Evolutionary conservation across 2,797 vertebrate species (phyloP), one percentile per base, ranked within the genome.

Genomic region (Rhinella marina): DNA sequence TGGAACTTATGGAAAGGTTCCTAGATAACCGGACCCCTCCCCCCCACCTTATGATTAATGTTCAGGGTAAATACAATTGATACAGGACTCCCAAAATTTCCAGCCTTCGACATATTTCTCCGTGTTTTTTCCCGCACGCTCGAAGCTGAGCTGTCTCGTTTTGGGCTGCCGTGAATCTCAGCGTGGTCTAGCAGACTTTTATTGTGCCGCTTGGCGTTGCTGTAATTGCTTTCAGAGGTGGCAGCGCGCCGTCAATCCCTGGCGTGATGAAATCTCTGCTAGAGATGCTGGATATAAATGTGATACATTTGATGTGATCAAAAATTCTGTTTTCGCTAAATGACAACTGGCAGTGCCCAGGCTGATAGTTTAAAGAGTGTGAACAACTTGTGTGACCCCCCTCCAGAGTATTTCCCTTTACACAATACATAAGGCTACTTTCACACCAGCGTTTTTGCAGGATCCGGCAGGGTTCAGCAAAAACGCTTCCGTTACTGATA

Each of bases 161-260:
- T 25, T 25, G 32, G 48, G 32, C 54, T 83, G 81, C 12, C 68
- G 64, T 70, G 64, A 29, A 23, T 83, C 50, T 52, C 75, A 25
- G 19, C 52, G 57, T 23, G 64, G 52, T 72, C 48, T 23, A 6
- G 52, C 48, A 27, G 68, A 72, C 52, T 57, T 11, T 21, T 56
- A 56, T 54, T 57, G 81, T 70, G 81, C 48, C 25, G 50, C 52
- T 14, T 54, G 75, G 81, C 68, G 16, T 56, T 56, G 81, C 7
- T 54, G 62, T 83, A 72, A 83, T 83, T 57, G 25, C 66, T 72
- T 54, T 56, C 27, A 11, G 7, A 21, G 48, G 66, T 72, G 62
- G 6, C 66, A 52, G 66, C 7, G 50, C 41, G 12, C 48, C 27
- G 25, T 27, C 75, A 77, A 23, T 77, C 50, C 75, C 50, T 13